Evolutionary conservation across 2,888 invertebrate genomes (phyloP).

Genomic region (Lydus trimaculatus): DNA sequence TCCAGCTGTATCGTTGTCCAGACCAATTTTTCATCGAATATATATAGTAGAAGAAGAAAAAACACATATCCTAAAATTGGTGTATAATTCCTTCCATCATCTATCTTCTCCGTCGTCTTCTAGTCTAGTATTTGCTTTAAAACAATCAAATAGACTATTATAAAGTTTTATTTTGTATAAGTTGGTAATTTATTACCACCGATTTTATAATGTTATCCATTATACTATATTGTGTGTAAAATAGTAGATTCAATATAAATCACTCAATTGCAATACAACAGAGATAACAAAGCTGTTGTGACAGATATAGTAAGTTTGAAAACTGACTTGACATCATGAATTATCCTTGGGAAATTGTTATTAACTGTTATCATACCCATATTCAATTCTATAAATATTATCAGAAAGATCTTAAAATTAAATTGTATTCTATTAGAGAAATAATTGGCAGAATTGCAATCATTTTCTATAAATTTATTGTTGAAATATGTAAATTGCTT

Average conservation of each 20-base stretch:
- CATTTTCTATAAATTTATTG: slow-evolving; percentile 12
- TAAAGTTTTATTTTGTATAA: too few relatives aligned
- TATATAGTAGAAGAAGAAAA: neutral
- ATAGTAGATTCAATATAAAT: slow-evolving; percentile 21
- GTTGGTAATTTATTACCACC: too few relatives aligned
- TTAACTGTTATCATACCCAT: neutral
- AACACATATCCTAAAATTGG: neutral
- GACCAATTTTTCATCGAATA: neutral
- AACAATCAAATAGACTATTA: too few relatives aligned
- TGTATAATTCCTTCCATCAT: neutral
- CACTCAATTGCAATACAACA: slow-evolving; percentile 15
- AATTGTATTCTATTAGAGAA: too few relatives aligned
- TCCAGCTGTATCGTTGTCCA: neutral
- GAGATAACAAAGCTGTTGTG: slow-evolving; percentile 21
- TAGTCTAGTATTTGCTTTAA: too few relatives aligned
- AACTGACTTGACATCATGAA: slow-evolving; percentile 3
- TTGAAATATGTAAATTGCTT: neutral
- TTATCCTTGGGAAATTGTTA: slow-evolving; percentile 2
- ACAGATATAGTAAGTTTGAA: slow-evolving; percentile 14
- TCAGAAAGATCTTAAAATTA: too few relatives aligned
- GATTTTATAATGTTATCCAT: slow-evolving; percentile 18
- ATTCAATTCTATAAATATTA: too few relatives aligned
- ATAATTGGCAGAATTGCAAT: too few relatives aligned
- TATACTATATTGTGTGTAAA: slow-evolving; percentile 13
- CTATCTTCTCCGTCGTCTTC: too few relatives aligned